These are phyloP conservation scores for Clepsis dumicolana DNA, from an alignment of 2,888 invertebrate genomes.

Conservation along the genomic window DNA sequence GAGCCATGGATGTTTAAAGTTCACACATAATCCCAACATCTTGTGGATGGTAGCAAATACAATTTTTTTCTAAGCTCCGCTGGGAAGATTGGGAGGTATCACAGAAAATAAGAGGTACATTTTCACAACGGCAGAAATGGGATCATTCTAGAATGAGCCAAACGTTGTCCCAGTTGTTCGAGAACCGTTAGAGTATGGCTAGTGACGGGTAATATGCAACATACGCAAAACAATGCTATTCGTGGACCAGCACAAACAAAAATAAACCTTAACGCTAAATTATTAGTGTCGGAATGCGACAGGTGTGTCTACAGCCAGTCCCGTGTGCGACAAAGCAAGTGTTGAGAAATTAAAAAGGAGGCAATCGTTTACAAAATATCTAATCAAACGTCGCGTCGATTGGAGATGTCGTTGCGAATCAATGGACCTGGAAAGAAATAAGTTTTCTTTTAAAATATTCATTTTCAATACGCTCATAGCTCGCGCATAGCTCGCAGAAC, in stretches of 20 bases:
- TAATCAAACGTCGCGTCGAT: conserved; percentile 55
- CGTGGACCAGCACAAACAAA: conserved; percentile 69
- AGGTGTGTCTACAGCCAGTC: conserved; percentile 62
- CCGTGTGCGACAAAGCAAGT: conserved; percentile 78
- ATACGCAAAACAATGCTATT: conserved; percentile 46
- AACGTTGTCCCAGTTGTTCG: background rate
- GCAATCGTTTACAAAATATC: conserved; percentile 65
- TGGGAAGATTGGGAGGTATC: no score
- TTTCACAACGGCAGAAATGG: background rate
- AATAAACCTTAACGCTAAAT: conserved; percentile 77
- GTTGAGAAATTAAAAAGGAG: conserved; percentile 64
- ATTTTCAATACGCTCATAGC: background rate
- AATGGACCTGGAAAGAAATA: conserved; percentile 64
- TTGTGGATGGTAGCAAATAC: no score
- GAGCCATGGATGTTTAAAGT: no score
- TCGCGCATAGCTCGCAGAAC: no score
- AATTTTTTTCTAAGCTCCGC: no score
- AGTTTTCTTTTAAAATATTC: background rate
- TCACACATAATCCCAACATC: no score
- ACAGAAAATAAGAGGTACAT: background rate
- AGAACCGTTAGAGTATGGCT: background rate
- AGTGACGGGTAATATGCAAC: conserved; percentile 28
- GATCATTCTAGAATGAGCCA: background rate
- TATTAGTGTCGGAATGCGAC: conserved; percentile 82
- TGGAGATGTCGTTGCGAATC: conserved; percentile 58